phyloP scores from a whole-genome alignment of 1,140 invertebrate species.

The Arion vulgaris region DNA sequence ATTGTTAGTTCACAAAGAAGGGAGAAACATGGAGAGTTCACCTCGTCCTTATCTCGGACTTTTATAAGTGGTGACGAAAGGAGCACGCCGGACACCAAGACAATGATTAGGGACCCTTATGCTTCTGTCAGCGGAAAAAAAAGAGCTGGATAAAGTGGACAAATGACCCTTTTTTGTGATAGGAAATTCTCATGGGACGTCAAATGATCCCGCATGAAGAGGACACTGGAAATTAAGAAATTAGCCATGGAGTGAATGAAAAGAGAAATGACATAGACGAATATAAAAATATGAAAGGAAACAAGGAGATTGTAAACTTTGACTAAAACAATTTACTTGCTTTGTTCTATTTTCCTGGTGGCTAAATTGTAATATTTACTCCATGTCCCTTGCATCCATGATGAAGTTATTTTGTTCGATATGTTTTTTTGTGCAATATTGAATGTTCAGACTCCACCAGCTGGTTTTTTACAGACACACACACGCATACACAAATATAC shows the following conservation, averaged over 20 bases:
- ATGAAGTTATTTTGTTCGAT: too few relatives aligned
- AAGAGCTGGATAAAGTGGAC: constrained; percentile 23
- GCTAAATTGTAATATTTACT: too few relatives aligned
- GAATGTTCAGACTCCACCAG: too few relatives aligned
- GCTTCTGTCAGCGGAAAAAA: constrained; percentile 20
- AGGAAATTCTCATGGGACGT: background rate
- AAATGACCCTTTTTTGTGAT: constrained; percentile 18
- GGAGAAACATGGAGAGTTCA: background rate
- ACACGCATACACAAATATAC: too few relatives aligned
- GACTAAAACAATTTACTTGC: too few relatives aligned
- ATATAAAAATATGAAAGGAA: background rate
- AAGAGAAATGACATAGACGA: background rate
- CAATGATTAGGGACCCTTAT: constrained; percentile 32
- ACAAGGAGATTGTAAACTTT: background rate
- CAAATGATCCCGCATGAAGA: background rate
- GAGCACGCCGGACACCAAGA: constrained; percentile 28
- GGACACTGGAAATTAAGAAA: background rate
- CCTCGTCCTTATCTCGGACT: background rate
- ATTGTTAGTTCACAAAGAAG: constrained; percentile 35
- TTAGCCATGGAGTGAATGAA: background rate
- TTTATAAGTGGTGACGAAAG: background rate
- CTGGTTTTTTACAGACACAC: too few relatives aligned
- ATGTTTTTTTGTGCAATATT: too few relatives aligned
- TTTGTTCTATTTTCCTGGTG: too few relatives aligned
- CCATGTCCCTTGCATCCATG: too few relatives aligned